Percentiles rank a stretch among this genome's conserved stretches.
Evolutionary conservation across 2,113 vertebrate genomes (phyloP).

Genomic region (Orientallactaga bullata): DNA sequence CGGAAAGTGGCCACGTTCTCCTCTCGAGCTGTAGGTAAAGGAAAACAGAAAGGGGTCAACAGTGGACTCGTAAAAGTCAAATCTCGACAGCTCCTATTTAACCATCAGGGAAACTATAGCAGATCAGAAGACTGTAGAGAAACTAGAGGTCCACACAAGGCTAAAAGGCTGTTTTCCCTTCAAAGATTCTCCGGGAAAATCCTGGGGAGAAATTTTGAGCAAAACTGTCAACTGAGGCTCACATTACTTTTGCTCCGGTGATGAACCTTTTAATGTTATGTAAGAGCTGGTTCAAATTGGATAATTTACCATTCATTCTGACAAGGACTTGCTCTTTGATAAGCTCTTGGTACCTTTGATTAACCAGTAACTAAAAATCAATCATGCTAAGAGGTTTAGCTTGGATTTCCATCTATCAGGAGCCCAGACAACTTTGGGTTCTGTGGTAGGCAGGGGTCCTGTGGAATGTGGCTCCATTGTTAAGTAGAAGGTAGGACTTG

Average conservation of each 20-base stretch:
- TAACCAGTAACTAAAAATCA: constrained; percentile 78
- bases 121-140: neutral
- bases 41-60: constrained; percentile 62
- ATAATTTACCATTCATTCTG: constrained; percentile 68
- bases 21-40: constrained; percentile 91
- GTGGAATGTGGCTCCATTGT: neutral
- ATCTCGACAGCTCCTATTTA: neutral
- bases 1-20: constrained; percentile 98
- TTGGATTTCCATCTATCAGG: constrained; percentile 61
- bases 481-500: neutral
- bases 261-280: constrained; percentile 7
- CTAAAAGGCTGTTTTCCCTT: neutral
- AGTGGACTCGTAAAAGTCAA: neutral
- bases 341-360: constrained; percentile 63
- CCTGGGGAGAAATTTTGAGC: neutral
- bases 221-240: constrained; percentile 21
- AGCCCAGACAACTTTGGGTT: constrained; percentile 59
- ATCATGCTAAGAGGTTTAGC: constrained; percentile 68
- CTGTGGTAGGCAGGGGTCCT: neutral
- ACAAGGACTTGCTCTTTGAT: constrained; percentile 62
- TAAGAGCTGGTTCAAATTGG: constrained; percentile 28
- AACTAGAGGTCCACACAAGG: neutral
- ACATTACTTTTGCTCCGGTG: neutral
- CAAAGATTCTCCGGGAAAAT: neutral
- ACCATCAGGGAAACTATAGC: neutral